These are phyloP conservation scores for Apamea crenata DNA, from an alignment of 2,888 invertebrate genomes.

Conservation along the genomic window DNA sequence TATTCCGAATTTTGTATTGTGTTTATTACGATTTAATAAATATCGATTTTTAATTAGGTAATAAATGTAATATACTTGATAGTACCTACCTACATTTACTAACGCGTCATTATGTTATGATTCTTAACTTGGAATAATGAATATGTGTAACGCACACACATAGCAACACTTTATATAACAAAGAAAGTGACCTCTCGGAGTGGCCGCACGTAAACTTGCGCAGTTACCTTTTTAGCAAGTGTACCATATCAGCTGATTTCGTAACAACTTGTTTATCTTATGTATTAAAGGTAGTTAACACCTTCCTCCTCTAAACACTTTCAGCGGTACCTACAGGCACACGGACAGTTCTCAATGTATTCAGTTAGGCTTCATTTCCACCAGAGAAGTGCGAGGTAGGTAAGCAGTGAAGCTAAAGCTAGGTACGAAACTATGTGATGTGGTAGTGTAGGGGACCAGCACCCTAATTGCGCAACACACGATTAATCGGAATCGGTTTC, in stretches of 20 bases:
- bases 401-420: background rate
- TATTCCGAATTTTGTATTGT: background rate
- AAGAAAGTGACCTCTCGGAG: slow-evolving; percentile 69
- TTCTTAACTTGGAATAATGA: slow-evolving; percentile 54
- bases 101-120: slow-evolving; percentile 3
- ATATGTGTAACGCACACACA: slow-evolving; percentile 54
- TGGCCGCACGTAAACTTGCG: slow-evolving; percentile 68
- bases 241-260: slow-evolving; percentile 38
- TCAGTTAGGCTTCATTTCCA: background rate
- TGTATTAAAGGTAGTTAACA: slow-evolving; percentile 39
- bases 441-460: background rate
- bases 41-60: background rate
- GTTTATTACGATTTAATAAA: background rate
- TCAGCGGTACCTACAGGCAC: slow-evolving; percentile 17
- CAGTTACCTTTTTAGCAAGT: slow-evolving; percentile 60
- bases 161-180: slow-evolving; percentile 68
- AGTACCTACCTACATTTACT: background rate
- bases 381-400: background rate
- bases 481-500: too few relatives aligned
- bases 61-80: background rate
- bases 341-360: background rate
- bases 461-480: too few relatives aligned
- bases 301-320: slow-evolving; percentile 21
- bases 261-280: slow-evolving; percentile 53
- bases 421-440: background rate